A percentile compares a stretch with the other conserved stretches of the same genome.
phyloP scores from a whole-genome alignment of 2,113 vertebrate species.

The Myanophis thanlyinensis region DNA sequence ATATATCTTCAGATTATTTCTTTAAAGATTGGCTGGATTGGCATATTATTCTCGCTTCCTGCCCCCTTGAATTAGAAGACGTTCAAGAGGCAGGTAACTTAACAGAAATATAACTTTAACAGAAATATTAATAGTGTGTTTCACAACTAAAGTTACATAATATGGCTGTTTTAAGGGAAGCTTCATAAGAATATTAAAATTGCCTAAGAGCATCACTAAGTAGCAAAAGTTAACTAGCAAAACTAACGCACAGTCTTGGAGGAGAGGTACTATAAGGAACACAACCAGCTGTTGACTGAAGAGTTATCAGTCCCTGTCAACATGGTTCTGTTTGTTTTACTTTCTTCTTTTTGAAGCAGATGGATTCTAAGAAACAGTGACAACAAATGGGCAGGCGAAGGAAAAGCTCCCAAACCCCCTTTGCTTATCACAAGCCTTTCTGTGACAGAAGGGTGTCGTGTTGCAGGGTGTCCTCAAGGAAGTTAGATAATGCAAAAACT shows the following conservation, averaged over 20 bases:
- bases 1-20: not conserved
- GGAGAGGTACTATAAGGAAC: not conserved
- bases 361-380: conserved; percentile 46
- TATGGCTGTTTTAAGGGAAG: not conserved
- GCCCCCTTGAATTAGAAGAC: not conserved
- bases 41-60: not conserved
- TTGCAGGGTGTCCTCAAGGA: conserved; percentile 1
- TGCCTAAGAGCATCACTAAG: not conserved
- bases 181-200: not conserved
- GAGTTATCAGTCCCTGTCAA: conserved; percentile 7
- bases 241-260: not conserved
- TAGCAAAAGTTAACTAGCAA: not conserved
- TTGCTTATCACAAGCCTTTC: conserved; percentile 55
- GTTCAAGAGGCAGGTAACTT: not conserved
- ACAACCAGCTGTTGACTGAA: not conserved
- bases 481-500: conserved; percentile 43
- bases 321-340: conserved; percentile 12
- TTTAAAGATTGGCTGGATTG: not conserved
- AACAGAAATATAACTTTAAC: too few species aligned
- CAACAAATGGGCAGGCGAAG: conserved; percentile 27
- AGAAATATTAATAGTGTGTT: not conserved
- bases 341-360: conserved; percentile 30
- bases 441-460: not conserved
- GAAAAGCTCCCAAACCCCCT: conserved; percentile 21
- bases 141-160: not conserved